Base-by-base conservation (phyloP, 2,888 invertebrate genomes). In the Limnephilus auricula region DNA sequence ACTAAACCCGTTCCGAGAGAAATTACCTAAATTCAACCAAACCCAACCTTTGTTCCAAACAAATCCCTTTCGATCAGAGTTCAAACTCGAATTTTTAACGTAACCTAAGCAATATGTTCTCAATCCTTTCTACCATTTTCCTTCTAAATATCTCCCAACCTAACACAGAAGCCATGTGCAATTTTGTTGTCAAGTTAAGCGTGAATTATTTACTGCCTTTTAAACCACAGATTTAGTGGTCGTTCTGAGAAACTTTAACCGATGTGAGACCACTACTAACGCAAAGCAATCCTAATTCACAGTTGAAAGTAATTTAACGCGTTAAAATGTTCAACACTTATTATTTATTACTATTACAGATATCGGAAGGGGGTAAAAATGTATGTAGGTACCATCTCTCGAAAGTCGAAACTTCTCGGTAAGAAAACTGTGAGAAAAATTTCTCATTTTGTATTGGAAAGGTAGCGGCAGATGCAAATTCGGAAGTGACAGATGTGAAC, bases 381-480 rank as follows among this genome's bases (percentile, higher is more conserved):
- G 2, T 65, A 2, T 45, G 15, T 45, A n/a, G n/a, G n/a, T n/a
- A 5, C 25, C 9, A 65, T 65, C 65, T 65, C 9, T 65, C 25
- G 65, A 65, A 65, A 65, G 65, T n/a, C 9, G 9, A 65, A 65
- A 25, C 65, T 25, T 50, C 15, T 45, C 45, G 13, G 25, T 65
- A n/a, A 65, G 65, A 65, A 65, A 65, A 65, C 25, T 65, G 65
- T n/a, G 9, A 65, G n/a, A 65, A 9, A 65, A n/a, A 65, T 65
- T 80, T 80, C 32, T 80, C 80, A 80, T 80, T 32, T 80, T 32
- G 80, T 32, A 32, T 80, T 80, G 65, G 65, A 65, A 65, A 25
- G 65, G 25, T n/a, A 65, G 34, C 34, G 87, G 87, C 87, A 88
- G 79, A 88, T 88, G 87, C 87, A 88, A 78, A 78, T 88, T 32